phyloP scores from a whole-genome alignment of 1,140 invertebrate genomes.

The Caligus rogercresseyi region DNA sequence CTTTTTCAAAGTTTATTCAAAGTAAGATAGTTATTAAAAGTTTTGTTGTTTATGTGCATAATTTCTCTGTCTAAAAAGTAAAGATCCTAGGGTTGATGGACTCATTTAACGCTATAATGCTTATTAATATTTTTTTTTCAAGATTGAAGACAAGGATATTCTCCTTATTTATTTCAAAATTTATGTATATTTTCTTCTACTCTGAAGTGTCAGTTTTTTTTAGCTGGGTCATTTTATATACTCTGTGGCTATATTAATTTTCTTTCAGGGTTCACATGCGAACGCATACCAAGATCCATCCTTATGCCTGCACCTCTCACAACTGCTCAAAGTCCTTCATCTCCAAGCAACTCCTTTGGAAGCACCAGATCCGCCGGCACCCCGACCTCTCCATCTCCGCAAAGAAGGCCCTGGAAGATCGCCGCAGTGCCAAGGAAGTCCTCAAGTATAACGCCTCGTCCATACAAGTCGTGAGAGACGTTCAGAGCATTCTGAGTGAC shows the following conservation, averaged over 20 bases:
- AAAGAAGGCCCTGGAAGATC: neutral
- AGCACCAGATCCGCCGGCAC: slow-evolving; percentile 18
- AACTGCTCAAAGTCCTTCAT: slow-evolving; percentile 9
- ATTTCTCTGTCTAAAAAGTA: neutral
- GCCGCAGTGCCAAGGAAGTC: neutral
- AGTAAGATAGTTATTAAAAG: too few relatives aligned
- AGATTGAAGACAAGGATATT: too few relatives aligned
- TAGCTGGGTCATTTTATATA: too few relatives aligned
- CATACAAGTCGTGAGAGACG: neutral
- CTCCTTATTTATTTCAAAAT: too few relatives aligned
- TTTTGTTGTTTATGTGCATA: neutral
- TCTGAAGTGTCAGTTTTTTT: too few relatives aligned
- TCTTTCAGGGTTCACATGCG: slow-evolving; percentile 9
- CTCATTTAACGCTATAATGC: too few relatives aligned
- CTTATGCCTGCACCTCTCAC: neutral
- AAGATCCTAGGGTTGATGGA: too few relatives aligned
- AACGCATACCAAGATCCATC: neutral
- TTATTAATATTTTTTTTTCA: too few relatives aligned
- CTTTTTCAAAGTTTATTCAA: too few relatives aligned
- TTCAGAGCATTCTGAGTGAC: neutral
- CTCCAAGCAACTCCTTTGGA: slow-evolving; percentile 13
- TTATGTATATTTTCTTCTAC: too few relatives aligned
- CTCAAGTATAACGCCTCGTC: neutral
- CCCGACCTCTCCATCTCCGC: neutral
- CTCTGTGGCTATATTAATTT: neutral